phyloP scores from a whole-genome alignment of 2,797 vertebrate species.

The Enteromius viviparus region DNA sequence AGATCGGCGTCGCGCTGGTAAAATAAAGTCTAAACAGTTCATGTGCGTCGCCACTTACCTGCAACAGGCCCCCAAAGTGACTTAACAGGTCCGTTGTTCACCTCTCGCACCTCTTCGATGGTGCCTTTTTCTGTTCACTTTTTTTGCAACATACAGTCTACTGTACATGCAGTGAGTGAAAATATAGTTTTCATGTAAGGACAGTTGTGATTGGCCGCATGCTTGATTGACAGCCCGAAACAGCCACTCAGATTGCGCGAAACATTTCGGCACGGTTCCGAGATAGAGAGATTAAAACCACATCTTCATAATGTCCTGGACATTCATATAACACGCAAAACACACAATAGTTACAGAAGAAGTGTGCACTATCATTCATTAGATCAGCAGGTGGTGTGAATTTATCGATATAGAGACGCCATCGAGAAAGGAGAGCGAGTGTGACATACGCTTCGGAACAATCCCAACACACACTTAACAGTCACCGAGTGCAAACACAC shows the following conservation, averaged over 20 bases:
- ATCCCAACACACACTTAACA: constrained; percentile 24
- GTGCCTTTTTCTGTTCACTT: constrained; percentile 71
- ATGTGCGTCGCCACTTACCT: constrained; percentile 70
- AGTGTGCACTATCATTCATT: constrained; percentile 18
- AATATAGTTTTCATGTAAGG: constrained; percentile 82
- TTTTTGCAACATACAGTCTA: constrained; percentile 74
- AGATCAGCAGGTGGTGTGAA: neutral
- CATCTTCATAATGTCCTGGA: constrained; percentile 66
- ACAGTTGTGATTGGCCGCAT: constrained; percentile 79
- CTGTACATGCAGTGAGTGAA: constrained; percentile 80
- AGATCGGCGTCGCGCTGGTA: constrained; percentile 56
- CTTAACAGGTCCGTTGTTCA: constrained; percentile 65
- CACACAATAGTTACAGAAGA: constrained; percentile 22
- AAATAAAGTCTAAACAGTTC: constrained; percentile 42
- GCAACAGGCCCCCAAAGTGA: constrained; percentile 68
- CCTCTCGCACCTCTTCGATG: constrained; percentile 59
- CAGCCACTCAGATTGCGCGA: constrained; percentile 78
- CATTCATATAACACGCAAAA: neutral
- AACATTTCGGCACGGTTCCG: constrained; percentile 70
- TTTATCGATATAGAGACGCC: constrained; percentile 18
- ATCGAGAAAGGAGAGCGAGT: constrained; percentile 39
- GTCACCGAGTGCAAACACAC: constrained; percentile 33
- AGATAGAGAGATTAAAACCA: constrained; percentile 69
- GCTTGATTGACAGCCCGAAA: constrained; percentile 77
- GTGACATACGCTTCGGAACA: constrained; percentile 35